Conservation (phyloP, 2,113 vertebrate genomes). For the Hydropotes inermis region DNA sequence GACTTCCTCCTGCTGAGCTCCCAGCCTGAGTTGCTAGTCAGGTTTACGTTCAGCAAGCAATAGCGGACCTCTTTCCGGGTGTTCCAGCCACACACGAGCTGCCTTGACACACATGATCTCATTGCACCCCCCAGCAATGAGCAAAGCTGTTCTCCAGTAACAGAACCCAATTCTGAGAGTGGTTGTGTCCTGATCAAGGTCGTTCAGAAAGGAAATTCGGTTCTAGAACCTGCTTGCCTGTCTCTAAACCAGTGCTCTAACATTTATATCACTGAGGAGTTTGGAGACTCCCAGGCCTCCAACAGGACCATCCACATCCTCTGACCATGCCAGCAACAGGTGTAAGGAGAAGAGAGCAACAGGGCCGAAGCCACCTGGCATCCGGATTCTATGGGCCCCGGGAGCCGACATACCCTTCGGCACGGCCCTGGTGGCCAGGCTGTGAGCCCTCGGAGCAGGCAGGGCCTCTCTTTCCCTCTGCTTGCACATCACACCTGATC, state of each 20-base stretch:
- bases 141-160: neutral
- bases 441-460: neutral
- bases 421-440: neutral
- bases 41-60: neutral
- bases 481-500: neutral
- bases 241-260: neutral
- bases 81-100: neutral
- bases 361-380: neutral
- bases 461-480: neutral
- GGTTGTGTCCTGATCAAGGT: neutral
- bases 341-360: neutral
- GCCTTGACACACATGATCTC: neutral
- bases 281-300: neutral
- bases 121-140: neutral
- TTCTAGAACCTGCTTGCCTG: neutral
- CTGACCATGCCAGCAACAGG: neutral
- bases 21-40: neutral
- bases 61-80: neutral
- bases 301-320: neutral
- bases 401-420: neutral
- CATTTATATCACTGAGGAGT: neutral
- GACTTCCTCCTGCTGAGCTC: neutral
- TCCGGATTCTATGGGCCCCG: neutral
- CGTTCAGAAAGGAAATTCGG: neutral
- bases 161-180: neutral